Evolutionary conservation across 2,797 vertebrate genomes (phyloP).

Genomic region (Epinephelus malabaricus): DNA sequence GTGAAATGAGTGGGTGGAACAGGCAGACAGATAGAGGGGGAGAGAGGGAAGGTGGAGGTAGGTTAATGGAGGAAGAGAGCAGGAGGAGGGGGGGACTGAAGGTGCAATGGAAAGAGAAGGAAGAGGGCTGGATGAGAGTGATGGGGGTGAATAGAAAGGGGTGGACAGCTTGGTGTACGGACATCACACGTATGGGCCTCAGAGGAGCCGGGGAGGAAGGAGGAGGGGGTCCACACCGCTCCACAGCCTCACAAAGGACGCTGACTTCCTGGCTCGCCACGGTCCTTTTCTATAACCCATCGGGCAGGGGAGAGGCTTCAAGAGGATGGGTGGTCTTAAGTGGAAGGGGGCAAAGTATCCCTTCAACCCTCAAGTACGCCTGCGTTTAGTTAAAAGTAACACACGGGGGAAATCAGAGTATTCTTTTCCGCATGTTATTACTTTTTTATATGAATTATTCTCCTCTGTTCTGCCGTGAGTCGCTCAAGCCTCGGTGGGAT

Average conservation of each 20-base stretch:
- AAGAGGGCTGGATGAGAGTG: constrained; percentile 74
- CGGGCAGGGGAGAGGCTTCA: constrained; percentile 36
- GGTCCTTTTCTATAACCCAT: constrained; percentile 50
- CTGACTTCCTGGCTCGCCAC: constrained; percentile 69
- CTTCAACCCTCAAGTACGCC: constrained; percentile 45
- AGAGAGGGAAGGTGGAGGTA: constrained; percentile 76
- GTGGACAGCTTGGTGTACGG: constrained; percentile 79
- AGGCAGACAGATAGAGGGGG: constrained; percentile 67
- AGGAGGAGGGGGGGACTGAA: constrained; percentile 32
- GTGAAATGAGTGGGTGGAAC: constrained; percentile 81
- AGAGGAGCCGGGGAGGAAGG: constrained; percentile 47
- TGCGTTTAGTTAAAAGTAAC: constrained; percentile 69
- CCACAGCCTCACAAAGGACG: constrained; percentile 66
- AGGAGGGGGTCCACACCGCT: constrained; percentile 35
- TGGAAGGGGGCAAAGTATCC: constrained; percentile 38
- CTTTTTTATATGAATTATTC: constrained; percentile 72
- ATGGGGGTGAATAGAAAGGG: constrained; percentile 80
- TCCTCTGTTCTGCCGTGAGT: constrained; percentile 62
- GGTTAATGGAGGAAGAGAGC: constrained; percentile 77
- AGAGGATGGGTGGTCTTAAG: constrained; percentile 66
- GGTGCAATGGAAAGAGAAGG: constrained; percentile 66
- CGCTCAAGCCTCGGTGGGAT: constrained; percentile 64
- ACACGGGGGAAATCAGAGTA: constrained; percentile 68
- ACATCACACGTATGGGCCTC: constrained; percentile 70
- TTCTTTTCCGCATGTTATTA: constrained; percentile 62